Conservation (phyloP, 2,888 invertebrate genomes). For the Hirtodrosophila duncani region DNA sequence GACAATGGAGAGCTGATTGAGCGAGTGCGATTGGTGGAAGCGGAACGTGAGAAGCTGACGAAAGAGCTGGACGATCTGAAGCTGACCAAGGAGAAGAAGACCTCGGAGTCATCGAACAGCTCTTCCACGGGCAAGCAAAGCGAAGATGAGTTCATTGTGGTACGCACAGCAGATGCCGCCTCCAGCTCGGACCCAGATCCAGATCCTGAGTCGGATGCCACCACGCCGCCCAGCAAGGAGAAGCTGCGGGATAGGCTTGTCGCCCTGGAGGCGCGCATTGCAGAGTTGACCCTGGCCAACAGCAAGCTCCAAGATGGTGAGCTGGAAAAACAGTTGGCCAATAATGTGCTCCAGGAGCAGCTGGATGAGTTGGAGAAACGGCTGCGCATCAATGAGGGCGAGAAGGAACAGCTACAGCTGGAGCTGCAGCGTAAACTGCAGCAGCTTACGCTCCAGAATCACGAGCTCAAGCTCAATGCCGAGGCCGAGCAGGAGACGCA, state of each 20-base stretch:
- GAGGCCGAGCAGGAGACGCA: constrained; percentile 71
- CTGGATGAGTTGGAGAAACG: constrained; percentile 63
- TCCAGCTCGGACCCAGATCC: constrained; percentile 45
- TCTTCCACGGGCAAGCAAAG: constrained; percentile 71
- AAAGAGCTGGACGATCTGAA: constrained; percentile 67
- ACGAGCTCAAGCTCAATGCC: constrained; percentile 65
- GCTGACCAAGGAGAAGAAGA: constrained; percentile 64
- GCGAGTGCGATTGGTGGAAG: constrained; percentile 60
- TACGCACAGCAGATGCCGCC: constrained; percentile 67
- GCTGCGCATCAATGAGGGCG: constrained; percentile 60
- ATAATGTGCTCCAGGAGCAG: constrained; percentile 64
- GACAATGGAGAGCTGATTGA: constrained; percentile 71
- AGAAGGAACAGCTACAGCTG: constrained; percentile 70
- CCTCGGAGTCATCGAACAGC: constrained; percentile 68
- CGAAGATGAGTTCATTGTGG: constrained; percentile 75
- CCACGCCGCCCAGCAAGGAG: constrained; percentile 63
- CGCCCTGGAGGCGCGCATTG: constrained; percentile 64
- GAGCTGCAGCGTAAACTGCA: constrained; percentile 69
- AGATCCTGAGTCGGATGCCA: constrained; percentile 44
- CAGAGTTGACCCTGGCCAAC: constrained; percentile 64
- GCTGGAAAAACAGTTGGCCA: constrained; percentile 67
- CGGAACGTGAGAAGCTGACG: constrained; percentile 68
- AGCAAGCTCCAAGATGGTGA: constrained; percentile 68
- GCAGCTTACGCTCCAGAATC: constrained; percentile 67
- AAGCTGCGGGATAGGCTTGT: constrained; percentile 75